phyloP scores from a whole-genome alignment of 2,113 vertebrate genomes.

The Corapipo altera region DNA sequence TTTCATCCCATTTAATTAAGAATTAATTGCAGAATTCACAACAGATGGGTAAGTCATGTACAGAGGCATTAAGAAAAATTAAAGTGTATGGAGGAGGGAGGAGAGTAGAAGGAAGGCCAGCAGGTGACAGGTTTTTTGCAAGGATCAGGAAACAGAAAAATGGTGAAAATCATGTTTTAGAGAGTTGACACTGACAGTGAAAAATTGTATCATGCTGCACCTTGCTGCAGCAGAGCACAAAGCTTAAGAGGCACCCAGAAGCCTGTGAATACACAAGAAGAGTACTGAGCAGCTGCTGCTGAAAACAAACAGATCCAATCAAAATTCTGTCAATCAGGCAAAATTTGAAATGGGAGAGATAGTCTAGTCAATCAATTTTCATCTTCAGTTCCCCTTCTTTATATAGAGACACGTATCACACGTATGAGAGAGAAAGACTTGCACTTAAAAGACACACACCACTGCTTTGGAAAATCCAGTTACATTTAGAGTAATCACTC shows the following conservation, averaged over 20 bases:
- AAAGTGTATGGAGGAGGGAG: background rate
- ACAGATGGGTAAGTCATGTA: slow-evolving; percentile 41
- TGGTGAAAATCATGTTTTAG: background rate
- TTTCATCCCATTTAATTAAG: slow-evolving; percentile 32
- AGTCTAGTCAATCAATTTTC: background rate
- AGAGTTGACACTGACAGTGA: background rate
- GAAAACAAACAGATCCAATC: background rate
- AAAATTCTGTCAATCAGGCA: background rate
- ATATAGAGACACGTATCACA: background rate
- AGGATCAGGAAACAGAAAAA: background rate
- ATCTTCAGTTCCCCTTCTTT: background rate
- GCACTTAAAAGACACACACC: background rate
- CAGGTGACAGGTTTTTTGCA: background rate
- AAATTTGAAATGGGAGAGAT: background rate
- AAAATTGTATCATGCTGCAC: background rate
- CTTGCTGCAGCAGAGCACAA: background rate
- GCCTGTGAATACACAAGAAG: background rate
- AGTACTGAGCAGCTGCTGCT: background rate
- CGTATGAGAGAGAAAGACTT: background rate
- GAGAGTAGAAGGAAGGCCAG: background rate
- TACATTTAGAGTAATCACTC: background rate
- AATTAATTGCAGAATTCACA: slow-evolving; percentile 42
- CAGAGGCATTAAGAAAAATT: slow-evolving; percentile 8
- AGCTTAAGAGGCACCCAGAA: background rate
- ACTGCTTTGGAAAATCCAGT: background rate